Percentiles rank a stretch among this genome's conserved stretches.
phyloP scores from a whole-genome alignment of 2,888 invertebrate genomes.

The Pomacea canaliculata region DNA sequence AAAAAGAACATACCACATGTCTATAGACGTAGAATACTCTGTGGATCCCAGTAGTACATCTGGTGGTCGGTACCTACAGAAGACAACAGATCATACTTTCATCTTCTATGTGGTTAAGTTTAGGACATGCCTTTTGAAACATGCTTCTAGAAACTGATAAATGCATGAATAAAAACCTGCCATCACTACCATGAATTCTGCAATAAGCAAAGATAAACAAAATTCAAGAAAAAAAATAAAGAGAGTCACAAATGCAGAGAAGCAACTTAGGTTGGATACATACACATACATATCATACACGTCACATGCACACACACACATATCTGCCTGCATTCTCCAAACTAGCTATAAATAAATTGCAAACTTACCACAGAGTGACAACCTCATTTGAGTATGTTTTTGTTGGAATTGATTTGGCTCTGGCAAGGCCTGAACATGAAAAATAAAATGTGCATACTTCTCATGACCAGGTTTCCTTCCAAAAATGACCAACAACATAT shows the following conservation, averaged over 20 bases:
- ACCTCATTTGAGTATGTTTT: slow-evolving; percentile 97
- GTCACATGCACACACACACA: neutral
- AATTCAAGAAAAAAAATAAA: neutral
- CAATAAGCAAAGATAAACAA: neutral
- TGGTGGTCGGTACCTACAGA: slow-evolving; percentile 86
- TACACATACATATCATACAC: too few relatives aligned
- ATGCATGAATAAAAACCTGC: neutral
- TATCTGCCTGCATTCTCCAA: neutral
- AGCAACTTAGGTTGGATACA: too few relatives aligned
- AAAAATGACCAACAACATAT: too few relatives aligned
- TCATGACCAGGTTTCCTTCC: too few relatives aligned
- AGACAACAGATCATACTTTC: neutral
- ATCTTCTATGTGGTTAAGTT: too few relatives aligned
- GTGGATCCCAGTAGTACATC: slow-evolving; percentile 98
- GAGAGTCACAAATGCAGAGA: too few relatives aligned
- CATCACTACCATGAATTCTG: too few relatives aligned
- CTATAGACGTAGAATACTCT: slow-evolving; percentile 77
- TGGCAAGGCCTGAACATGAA: slow-evolving; percentile 80
- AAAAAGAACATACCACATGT: slow-evolving; percentile 75
- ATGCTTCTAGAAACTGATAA: neutral
- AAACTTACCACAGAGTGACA: slow-evolving; percentile 88
- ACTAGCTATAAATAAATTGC: neutral
- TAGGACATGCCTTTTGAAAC: too few relatives aligned
- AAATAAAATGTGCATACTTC: neutral
- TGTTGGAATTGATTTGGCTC: slow-evolving; percentile 98